Conservation (phyloP, 2,797 vertebrate species). For the Pyrocephalus nanus region DNA sequence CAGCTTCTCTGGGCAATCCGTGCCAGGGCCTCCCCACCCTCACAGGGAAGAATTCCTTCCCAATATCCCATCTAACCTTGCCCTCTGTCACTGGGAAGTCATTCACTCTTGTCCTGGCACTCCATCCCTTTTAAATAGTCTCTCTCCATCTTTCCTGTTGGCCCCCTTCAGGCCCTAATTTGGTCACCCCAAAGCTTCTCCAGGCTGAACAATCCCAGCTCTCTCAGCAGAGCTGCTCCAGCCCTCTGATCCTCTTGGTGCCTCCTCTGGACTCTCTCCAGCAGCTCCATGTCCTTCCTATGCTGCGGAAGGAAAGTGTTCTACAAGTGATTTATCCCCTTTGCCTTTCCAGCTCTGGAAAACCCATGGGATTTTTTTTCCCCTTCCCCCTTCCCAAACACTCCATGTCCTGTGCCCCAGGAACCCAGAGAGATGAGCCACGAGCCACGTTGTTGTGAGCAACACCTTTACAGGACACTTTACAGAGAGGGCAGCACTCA, state of each 20-base stretch:
- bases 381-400: too few relatives aligned
- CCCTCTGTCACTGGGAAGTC: background rate
- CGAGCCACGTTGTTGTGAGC: background rate
- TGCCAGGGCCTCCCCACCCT: background rate
- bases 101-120: background rate
- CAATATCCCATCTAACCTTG: fast-evolving
- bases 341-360: background rate
- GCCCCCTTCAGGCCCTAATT: background rate
- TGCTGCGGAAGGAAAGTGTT: background rate
- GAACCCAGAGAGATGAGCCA: background rate
- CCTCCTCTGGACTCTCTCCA: background rate
- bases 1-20: background rate
- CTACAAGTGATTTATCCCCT: background rate
- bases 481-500: background rate
- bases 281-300: background rate
- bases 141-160: background rate
- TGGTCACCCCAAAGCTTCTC: background rate
- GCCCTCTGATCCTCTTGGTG: background rate
- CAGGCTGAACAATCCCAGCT: background rate
- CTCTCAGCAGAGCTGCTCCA: background rate
- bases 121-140: background rate
- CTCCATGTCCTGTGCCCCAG: fast-evolving
- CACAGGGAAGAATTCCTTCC: fast-evolving
- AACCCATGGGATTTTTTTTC: fast-evolving
- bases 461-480: background rate